A percentile compares a stretch with the other conserved stretches of the same genome.
Evolutionary conservation across 2,797 vertebrate genomes (phyloP).

Genomic region (Gila robusta): DNA sequence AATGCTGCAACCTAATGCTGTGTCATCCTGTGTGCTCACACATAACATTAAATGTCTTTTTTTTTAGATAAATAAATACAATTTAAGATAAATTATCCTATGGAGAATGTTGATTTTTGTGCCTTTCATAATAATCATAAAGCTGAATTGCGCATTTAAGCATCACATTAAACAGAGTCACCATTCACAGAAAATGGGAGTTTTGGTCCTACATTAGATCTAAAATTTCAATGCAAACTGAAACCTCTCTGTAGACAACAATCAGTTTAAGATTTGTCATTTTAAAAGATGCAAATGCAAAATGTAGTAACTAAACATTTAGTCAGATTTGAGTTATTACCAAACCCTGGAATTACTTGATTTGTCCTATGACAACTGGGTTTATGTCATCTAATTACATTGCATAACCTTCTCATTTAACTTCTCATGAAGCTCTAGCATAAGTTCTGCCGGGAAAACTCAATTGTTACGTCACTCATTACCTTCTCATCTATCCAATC

Average conservation of each 20-base stretch:
- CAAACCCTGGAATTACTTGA: background rate
- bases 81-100: background rate
- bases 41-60: background rate
- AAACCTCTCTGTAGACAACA: background rate
- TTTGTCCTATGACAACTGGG: background rate
- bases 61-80: constrained; percentile 29
- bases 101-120: background rate
- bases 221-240: background rate
- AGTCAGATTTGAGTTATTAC: background rate
- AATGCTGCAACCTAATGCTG: no score
- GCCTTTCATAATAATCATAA: background rate
- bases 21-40: background rate
- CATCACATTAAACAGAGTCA: background rate
- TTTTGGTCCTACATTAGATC: background rate
- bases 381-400: background rate
- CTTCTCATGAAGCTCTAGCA: background rate
- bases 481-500: no score
- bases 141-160: background rate
- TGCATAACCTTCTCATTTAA: background rate
- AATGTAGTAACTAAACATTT: background rate
- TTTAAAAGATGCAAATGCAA: background rate
- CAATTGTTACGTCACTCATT: no score
- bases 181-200: background rate
- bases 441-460: no score
- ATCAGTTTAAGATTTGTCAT: background rate